A percentile compares a stretch with the other conserved stretches of the same genome.
Evolutionary conservation across 2,888 invertebrate species (phyloP).

Genomic region (Helleia helle): DNA sequence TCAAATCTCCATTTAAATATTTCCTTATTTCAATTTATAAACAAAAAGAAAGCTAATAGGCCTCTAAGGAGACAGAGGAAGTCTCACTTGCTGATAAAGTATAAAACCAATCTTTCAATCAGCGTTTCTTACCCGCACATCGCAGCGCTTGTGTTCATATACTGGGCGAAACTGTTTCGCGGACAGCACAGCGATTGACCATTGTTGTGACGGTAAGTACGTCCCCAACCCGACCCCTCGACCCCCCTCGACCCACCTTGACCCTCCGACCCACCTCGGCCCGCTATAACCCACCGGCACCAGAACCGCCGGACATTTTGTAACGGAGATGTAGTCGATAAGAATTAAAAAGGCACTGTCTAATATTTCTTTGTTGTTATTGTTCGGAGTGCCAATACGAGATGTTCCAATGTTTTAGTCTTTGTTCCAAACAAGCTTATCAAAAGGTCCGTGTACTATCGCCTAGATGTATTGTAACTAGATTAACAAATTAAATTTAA

Average conservation of each 20-base stretch:
- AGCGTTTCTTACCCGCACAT: background rate
- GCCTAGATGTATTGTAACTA: background rate
- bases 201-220: slow-evolving; percentile 24
- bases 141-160: background rate
- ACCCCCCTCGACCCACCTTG: background rate
- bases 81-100: no score
- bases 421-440: slow-evolving; percentile 19
- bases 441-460: slow-evolving; percentile 11
- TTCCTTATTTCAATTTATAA: no score
- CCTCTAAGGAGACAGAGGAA: no score
- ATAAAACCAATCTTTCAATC: no score
- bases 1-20: no score
- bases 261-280: slow-evolving; percentile 3
- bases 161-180: slow-evolving; percentile 1
- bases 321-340: slow-evolving; percentile 23
- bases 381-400: slow-evolving; percentile 19
- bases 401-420: slow-evolving; percentile 19
- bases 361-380: slow-evolving; percentile 25
- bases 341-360: slow-evolving; percentile 25
- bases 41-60: no score
- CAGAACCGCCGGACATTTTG: slow-evolving; percentile 9
- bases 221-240: slow-evolving; percentile 6
- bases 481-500: no score
- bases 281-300: no score
- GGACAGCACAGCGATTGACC: slow-evolving; percentile 22